Percentiles rank a stretch among this genome's conserved stretches.
These are phyloP conservation scores for Neopelma chrysocephalum DNA, from an alignment of 2,797 vertebrate genomes.

Conservation along the genomic window DNA sequence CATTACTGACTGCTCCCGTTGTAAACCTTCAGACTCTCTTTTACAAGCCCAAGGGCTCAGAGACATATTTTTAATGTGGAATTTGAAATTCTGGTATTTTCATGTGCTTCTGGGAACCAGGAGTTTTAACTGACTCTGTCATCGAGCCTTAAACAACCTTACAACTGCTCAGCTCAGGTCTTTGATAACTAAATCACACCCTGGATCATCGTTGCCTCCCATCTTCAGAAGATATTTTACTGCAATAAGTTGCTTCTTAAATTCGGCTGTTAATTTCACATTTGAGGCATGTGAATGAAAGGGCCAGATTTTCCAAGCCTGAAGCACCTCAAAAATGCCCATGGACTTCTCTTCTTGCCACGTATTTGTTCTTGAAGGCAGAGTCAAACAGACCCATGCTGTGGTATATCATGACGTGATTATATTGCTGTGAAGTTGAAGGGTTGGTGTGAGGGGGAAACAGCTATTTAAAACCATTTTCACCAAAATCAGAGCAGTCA, in stretches of 20 bases:
- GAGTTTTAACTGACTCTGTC: neutral
- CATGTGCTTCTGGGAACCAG: neutral
- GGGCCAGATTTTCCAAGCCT: neutral
- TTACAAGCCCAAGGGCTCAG: neutral
- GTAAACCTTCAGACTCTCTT: neutral
- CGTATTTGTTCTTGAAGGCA: neutral
- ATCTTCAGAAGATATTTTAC: neutral
- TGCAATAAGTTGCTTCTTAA: neutral
- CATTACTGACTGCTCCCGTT: neutral
- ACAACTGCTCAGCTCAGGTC: neutral
- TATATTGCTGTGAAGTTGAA: neutral
- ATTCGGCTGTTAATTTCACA: neutral
- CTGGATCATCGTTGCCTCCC: rapidly evolving
- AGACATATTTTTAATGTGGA: neutral
- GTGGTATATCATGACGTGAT: neutral
- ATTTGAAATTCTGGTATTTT: neutral
- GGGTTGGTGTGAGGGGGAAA: neutral
- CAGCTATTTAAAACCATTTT: neutral
- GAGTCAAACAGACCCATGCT: neutral
- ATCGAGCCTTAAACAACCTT: neutral
- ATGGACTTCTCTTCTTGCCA: neutral
- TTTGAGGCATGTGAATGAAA: neutral
- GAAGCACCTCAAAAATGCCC: neutral
- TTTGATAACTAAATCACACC: neutral
- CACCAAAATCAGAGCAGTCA: neutral